These are phyloP conservation scores for honey bee (Apis mellifera) DNA, from an alignment of 1,140 invertebrate species.

Conservation along the genomic window Amel_HAv3.1 CM009942.2:6014501-6015000, in stretches of 20 bases:
- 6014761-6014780: neutral
- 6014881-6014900: neutral
- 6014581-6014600: neutral
- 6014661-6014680: neutral
- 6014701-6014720: neutral
- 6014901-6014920: neutral
- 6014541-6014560: slow-evolving; percentile 37
- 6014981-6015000: neutral
- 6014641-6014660: neutral
- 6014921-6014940: neutral
- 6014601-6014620: neutral
- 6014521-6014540: slow-evolving; percentile 14
- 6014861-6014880: neutral
- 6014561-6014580: neutral
- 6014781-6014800: neutral
- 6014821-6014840: neutral
- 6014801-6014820: neutral
- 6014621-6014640: neutral
- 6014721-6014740: neutral
- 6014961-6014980: too few relatives aligned
- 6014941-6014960: neutral
- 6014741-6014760: neutral
- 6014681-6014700: neutral
- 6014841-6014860: neutral
- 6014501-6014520: slow-evolving; percentile 28